Percentiles rank a stretch among this genome's conserved stretches.
These are phyloP conservation scores for Drosophila mayri DNA, from an alignment of 1,140 invertebrate genomes.

Conservation along the genomic window DNA sequence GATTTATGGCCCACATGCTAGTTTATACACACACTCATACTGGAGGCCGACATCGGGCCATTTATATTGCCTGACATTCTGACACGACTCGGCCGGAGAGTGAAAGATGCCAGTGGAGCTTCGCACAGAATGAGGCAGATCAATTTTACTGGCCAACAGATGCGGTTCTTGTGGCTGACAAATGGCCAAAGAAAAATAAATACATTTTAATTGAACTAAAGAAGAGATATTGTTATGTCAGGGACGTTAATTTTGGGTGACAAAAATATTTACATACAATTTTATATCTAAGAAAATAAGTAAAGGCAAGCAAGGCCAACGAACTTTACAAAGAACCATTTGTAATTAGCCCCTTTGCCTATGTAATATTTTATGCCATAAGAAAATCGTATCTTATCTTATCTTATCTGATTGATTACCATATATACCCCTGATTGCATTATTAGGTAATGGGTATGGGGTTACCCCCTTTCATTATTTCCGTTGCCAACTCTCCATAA, in stretches of 20 bases:
- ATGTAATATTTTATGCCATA: neutral
- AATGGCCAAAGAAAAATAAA: conserved; percentile 13
- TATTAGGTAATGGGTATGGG: conserved; percentile 13
- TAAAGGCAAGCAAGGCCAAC: neutral
- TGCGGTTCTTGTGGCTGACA: conserved; percentile 22
- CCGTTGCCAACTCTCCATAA: conserved; percentile 5
- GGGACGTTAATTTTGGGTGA: neutral
- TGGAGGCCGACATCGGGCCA: conserved; percentile 38
- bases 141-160: conserved; percentile 22
- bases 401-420: conserved; percentile 33
- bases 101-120: conserved; percentile 47
- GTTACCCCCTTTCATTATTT: conserved; percentile 1
- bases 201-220: conserved; percentile 16
- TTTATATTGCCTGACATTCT: conserved; percentile 51
- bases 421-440: conserved; percentile 1
- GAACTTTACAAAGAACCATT: neutral
- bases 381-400: conserved; percentile 11
- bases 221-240: neutral
- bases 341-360: neutral
- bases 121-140: conserved; percentile 21
- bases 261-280: neutral
- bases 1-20: conserved; percentile 52
- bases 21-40: conserved; percentile 11
- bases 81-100: conserved; percentile 37
- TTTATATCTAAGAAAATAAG: neutral